Base-by-base conservation (phyloP, 2,113 vertebrate species). In the Cinclus cinclus region DNA sequence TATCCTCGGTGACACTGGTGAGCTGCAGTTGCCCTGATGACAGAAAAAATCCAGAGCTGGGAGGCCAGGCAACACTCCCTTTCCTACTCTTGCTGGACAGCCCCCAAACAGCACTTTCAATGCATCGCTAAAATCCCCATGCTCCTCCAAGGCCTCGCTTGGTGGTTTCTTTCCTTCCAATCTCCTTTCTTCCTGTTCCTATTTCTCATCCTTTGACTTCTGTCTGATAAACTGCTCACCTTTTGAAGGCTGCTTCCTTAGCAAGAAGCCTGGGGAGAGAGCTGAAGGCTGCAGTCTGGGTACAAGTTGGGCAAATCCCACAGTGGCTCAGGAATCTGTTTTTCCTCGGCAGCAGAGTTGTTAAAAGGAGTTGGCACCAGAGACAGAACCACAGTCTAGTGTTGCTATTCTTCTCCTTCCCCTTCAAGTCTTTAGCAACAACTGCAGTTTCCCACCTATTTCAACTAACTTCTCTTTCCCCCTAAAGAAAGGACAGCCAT, bases 381-480 rank as follows among this genome's bases (percentile, higher is more conserved):
- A 44, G 39, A 83, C 79, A 93, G 77, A 76, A 95, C 78, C 84
- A 94, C 73, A 95, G 77, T 87, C 87, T 94, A 64, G 49, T 5
- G 1, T 46, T 95, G 46, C 74, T 97, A 76, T 95, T 96, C 91
- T 95, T 92, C 77, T 76, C 91, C 58, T 53, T 84, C 56, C 49
- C 60, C 84, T 89, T 82, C 78, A 92, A 95, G 87, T 64, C 87
- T 92, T 91, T 79, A 92, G 91, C 69, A 95, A 82, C 70, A 82
- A 95, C 87, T 83, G 65, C 91, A 94, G 74, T 95, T 96, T 96
- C 89, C 95, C 94, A 95, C 96, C 94, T 91, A 95, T 92, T 97
- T 95, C 84, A 89, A 71, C 74, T 96, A 95, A 97, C 74, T 96
- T 68, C 81, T 94, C 81, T 92, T 95, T 94, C 53, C 89, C 81